phyloP scores from a whole-genome alignment of 2,797 vertebrate genomes.

The Saxicola maurus region DNA sequence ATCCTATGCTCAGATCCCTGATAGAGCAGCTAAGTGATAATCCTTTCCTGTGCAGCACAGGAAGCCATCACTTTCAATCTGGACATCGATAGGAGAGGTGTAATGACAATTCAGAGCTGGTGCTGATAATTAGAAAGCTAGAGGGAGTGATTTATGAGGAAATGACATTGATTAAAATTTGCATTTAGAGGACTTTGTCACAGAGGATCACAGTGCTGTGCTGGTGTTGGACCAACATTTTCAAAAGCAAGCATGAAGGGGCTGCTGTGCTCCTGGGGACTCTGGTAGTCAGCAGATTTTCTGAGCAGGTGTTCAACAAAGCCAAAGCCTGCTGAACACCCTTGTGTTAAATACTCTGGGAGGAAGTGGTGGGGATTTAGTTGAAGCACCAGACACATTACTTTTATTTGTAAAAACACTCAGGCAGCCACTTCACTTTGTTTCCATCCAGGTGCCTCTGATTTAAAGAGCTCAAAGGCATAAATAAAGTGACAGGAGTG shows the following conservation, averaged over 20 bases:
- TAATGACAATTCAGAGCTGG: neutral
- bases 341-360: neutral
- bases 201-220: neutral
- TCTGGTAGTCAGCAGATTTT: neutral
- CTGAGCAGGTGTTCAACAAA: constrained; percentile 42
- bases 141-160: constrained; percentile 29
- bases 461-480: constrained; percentile 12
- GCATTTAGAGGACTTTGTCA: constrained; percentile 13
- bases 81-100: neutral
- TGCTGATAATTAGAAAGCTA: neutral
- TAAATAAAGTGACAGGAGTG: neutral
- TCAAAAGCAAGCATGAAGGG: neutral
- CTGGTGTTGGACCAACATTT: neutral
- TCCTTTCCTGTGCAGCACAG: constrained; percentile 5
- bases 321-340: neutral
- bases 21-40: neutral
- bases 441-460: constrained; percentile 18
- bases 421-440: neutral
- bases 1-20: neutral
- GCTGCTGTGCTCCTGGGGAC: neutral
- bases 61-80: constrained; percentile 12
- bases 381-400: neutral
- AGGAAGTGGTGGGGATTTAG: constrained; percentile 9
- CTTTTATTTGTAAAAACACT: neutral
- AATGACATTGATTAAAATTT: constrained; percentile 44